Base-by-base conservation (phyloP, 2,888 invertebrate genomes). In the Hypselothyrea guttata region DNA sequence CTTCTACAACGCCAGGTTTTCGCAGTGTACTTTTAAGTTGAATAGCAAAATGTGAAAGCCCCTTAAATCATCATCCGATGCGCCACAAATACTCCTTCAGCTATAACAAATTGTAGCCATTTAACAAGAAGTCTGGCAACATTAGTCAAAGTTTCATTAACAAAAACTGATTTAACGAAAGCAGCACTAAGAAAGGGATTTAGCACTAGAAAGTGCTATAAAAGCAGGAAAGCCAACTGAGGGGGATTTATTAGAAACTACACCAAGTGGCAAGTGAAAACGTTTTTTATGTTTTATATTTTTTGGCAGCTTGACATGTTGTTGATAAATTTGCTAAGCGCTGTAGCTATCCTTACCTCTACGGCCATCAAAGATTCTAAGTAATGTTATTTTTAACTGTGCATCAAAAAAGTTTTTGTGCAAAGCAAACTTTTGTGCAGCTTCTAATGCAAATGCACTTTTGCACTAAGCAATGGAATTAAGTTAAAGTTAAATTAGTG, bases 241-340 rank as follows among this genome's bases (percentile, higher is more conserved):
- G 8, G 9, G 11, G 16, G 13, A 12, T 22, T 22, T 22, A 22
- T 22, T 22, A 22, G 22, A 5, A 22, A 4, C 22, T 22, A 2
- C 5, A 22, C 22, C 2, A 4, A 22, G n/a, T 22, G 44, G 11
- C 22, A 38, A 45, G 27, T 47, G 49, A 30, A 60, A 9, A 4
- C 11, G 5, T 22, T 22, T 22, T 22, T n/a, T n/a, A n/a, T 4
- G 22, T 22, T 22, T 22, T 22, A 16, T 13, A 75, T 51, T 71
- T 81, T 66, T 74, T 81, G 81, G 77, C 81, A 81, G 78, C 67
- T 74, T 75, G 81, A 81, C 78, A 76, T 76, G 74, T 75, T 76
- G 71, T 67, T 78, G 71, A 70, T 74, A 58, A 74, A 65, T 66
- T 64, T 15, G 40, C 42, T 35, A 34, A 58, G 31, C 51, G 47